These are phyloP conservation scores for Nephrocerus scutellatus DNA, from an alignment of 2,888 invertebrate genomes.

Conservation along the genomic window DNA sequence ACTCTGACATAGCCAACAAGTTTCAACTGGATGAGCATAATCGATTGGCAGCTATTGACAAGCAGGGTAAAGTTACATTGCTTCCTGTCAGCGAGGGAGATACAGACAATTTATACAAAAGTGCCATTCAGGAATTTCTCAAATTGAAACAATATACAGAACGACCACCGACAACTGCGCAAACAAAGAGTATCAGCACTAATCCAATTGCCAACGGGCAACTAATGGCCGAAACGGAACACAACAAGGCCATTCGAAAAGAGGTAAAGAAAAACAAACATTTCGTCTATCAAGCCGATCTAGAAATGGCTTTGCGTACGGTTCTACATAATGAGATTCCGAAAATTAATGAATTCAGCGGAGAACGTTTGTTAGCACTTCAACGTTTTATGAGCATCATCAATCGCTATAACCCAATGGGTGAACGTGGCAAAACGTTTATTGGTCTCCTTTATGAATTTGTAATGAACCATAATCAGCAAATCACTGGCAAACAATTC, in stretches of 20 bases:
- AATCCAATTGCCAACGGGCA: neutral
- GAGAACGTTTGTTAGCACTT: constrained; percentile 66
- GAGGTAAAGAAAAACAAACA: constrained; percentile 45
- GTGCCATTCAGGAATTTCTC: constrained; percentile 28
- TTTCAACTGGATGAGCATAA: constrained; percentile 30
- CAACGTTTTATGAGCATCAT: constrained; percentile 66
- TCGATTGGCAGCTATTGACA: constrained; percentile 31
- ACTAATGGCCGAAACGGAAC: constrained; percentile 5
- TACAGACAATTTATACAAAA: constrained; percentile 42
- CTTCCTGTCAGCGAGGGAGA: constrained; percentile 30
- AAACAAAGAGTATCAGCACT: neutral
- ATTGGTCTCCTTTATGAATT: constrained; percentile 56
- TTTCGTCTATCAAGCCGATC: constrained; percentile 73
- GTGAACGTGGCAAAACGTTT: constrained; percentile 58
- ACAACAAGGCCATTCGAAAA: constrained; percentile 23
- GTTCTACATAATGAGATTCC: constrained; percentile 79
- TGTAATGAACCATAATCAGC: constrained; percentile 49
- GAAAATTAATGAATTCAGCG: constrained; percentile 59
- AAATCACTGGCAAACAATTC: constrained; percentile 57
- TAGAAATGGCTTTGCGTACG: constrained; percentile 80
- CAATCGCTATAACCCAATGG: constrained; percentile 71
- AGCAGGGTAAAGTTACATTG: constrained; percentile 24
- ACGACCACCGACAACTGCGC: constrained; percentile 16
- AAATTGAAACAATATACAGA: constrained; percentile 27
- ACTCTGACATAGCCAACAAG: constrained; percentile 30